phyloP scores from a whole-genome alignment of 2,888 invertebrate species.

The Yponomeuta sedellus region DNA sequence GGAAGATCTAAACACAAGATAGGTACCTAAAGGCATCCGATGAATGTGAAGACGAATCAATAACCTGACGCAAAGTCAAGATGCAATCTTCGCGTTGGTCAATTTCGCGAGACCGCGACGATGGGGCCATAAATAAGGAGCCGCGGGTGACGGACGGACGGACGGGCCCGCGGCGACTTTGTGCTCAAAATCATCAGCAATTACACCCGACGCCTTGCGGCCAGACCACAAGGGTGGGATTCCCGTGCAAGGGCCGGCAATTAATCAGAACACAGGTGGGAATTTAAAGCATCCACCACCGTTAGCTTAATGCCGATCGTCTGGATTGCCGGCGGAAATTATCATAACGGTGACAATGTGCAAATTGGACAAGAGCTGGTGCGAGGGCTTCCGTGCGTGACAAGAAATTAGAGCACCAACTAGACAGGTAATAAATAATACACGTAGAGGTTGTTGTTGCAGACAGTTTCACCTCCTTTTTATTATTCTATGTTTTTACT shows the following conservation, averaged over 20 bases:
- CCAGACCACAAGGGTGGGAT: neutral
- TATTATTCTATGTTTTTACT: too few species aligned
- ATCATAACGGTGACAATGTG: slow-evolving; percentile 15
- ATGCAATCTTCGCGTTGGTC: slow-evolving; percentile 3
- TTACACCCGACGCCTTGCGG: slow-evolving; percentile 4
- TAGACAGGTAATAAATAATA: neutral
- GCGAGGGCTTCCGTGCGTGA: neutral
- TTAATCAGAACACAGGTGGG: slow-evolving; percentile 23
- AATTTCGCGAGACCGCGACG: slow-evolving; percentile 20
- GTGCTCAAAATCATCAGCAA: slow-evolving; percentile 9
- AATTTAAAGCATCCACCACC: slow-evolving; percentile 22
- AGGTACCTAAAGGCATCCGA: neutral
- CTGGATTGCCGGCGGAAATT: slow-evolving; percentile 7
- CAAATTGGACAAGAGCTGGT: slow-evolving; percentile 7
- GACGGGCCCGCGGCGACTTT: slow-evolving; percentile 13
- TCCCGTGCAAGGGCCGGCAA: slow-evolving; percentile 5
- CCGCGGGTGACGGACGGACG: slow-evolving; percentile 17
- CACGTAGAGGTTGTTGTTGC: too few species aligned
- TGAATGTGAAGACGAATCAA: neutral
- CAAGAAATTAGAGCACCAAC: neutral
- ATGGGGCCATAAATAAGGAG: slow-evolving; percentile 18
- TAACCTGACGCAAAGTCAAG: neutral
- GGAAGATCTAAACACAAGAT: neutral
- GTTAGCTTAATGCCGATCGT: slow-evolving; percentile 22
- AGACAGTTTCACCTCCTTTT: too few species aligned